A percentile compares a stretch with the other conserved stretches of the same genome.
Evolutionary conservation across 2,888 invertebrate species (phyloP).

Genomic region (Caprella mutica): DNA sequence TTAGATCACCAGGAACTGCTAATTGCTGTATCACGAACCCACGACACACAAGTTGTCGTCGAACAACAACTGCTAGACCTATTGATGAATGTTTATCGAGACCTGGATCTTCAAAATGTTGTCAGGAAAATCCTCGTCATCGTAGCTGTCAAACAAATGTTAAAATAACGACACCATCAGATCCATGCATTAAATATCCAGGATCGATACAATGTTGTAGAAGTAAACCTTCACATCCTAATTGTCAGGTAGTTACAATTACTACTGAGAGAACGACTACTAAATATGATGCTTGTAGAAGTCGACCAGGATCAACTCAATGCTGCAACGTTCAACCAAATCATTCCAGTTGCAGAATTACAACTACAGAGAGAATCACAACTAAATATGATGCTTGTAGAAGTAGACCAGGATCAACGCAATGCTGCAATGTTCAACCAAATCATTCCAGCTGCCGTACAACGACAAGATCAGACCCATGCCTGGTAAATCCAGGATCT

Average conservation of each 20-base stretch:
- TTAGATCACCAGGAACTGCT: too few relatives aligned
- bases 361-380: too few relatives aligned
- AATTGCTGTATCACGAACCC: too few relatives aligned
- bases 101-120: background rate
- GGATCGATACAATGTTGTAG: slow-evolving; percentile 21
- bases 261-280: slow-evolving; percentile 1
- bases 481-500: background rate
- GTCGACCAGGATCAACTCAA: slow-evolving; percentile 9
- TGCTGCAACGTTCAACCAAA: slow-evolving; percentile 11
- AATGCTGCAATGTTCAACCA: slow-evolving; percentile 4
- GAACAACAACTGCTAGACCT: slow-evolving; percentile 3
- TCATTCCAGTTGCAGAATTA: background rate
- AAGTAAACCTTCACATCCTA: background rate
- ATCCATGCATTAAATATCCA: slow-evolving; percentile 15
- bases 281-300: slow-evolving; percentile 6
- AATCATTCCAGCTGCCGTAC: slow-evolving; percentile 6
- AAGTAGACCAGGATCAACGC: too few relatives aligned
- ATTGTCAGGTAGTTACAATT: slow-evolving; percentile 6
- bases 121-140: slow-evolving; percentile 40
- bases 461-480: slow-evolving; percentile 23
- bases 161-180: slow-evolving; percentile 11
- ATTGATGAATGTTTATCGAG: too few relatives aligned
- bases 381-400: too few relatives aligned
- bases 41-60: too few relatives aligned
- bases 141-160: slow-evolving; percentile 38